Base-by-base conservation (phyloP, 1,140 invertebrate species). In the Ephestia elutella region DNA sequence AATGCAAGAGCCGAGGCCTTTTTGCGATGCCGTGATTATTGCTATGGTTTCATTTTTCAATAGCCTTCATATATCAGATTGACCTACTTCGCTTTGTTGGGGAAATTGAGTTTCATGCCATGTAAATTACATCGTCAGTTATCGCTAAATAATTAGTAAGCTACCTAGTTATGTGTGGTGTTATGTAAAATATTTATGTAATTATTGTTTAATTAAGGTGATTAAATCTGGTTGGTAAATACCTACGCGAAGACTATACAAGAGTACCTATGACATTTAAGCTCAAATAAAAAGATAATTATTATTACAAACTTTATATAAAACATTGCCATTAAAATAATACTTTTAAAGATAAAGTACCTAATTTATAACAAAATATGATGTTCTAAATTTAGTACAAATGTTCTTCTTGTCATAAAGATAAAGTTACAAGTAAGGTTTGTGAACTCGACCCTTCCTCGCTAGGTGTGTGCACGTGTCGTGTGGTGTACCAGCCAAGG, bases 1-100 rank as follows among this genome's bases (percentile, higher is more conserved):
- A 82, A 78, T 68, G 68, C 67, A 59, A 63, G 63, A 73, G 66
- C n/a, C n/a, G 61, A 77, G 60, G 67, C 63, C 73, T 82, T 84
- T 76, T 75, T 75, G 68, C 71, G 65, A 57, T 71, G 68, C 69
- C 65, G 66, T 73, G 71, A 82, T 82, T 75, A 82, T 75, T 87
- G 75, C 73, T 83, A 78, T 72, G 80, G 70, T 80, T 83, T 82
- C 81, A 69, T 78, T 84, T 83, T 81, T 86, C 81, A 86, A 86
- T 87, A 80, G 82, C 73, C 71, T 60, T 74, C 73, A 81, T 80
- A 78, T 86, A 85, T 85, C 85, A 72, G 81, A 86, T 85, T 78
- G 78, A 66, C 85, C 82, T 68, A 82, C 78, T 80, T 84, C 59
- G 73, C 62, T 76, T 75, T 63, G 66, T 68, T 71, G 65, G 71